Evolutionary conservation across 2,113 vertebrate genomes (phyloP).

Genomic region (Piprites chloris): DNA sequence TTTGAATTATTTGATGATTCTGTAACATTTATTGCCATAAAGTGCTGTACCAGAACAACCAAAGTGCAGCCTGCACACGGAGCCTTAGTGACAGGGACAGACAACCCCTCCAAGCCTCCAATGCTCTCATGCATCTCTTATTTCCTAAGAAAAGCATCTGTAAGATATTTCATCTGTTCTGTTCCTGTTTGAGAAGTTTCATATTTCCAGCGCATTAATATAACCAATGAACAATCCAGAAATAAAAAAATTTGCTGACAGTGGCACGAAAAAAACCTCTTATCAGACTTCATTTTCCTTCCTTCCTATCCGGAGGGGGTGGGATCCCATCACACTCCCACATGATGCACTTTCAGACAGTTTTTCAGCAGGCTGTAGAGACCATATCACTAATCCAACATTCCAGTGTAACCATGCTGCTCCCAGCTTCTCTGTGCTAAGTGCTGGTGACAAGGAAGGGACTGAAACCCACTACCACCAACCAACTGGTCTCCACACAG

Average conservation of each 20-base stretch:
- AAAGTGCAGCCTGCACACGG: neutral
- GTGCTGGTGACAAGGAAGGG: neutral
- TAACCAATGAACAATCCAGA: conserved; percentile 22
- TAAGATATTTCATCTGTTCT: neutral
- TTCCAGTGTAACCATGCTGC: neutral
- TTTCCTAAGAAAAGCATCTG: conserved; percentile 38
- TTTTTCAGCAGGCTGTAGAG: neutral
- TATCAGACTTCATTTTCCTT: conserved; percentile 28
- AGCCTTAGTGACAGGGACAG: neutral
- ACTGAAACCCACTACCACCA: neutral
- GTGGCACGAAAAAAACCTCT: neutral
- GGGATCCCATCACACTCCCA: neutral
- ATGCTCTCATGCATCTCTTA: neutral
- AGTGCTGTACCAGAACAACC: neutral
- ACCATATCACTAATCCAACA: neutral
- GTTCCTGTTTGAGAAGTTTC: conserved; percentile 34
- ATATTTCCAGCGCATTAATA: neutral
- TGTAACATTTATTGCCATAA: neutral
- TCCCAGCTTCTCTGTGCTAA: neutral
- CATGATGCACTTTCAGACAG: neutral
- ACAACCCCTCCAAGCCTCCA: neutral
- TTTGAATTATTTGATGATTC: neutral
- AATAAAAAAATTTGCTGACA: conserved; percentile 27
- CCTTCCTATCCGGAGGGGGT: neutral
- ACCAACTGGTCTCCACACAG: neutral